Percentiles rank a stretch among this genome's conserved stretches.
These are phyloP conservation scores for Lysandra bellargus DNA, from an alignment of 2,888 invertebrate genomes.

Conservation along the genomic window DNA sequence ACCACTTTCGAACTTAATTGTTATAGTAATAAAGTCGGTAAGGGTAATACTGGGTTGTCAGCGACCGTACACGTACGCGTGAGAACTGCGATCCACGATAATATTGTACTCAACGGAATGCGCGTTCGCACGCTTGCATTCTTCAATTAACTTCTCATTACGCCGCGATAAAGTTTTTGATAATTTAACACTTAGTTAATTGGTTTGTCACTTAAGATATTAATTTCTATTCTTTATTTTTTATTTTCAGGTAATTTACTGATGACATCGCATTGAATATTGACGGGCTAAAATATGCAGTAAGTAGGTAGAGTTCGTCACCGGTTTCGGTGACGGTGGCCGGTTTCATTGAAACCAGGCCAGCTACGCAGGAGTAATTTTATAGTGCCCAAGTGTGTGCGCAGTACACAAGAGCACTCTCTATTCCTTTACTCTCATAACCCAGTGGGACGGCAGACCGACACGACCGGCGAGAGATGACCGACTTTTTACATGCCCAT, in stretches of 20 bases:
- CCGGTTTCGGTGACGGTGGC: too few species aligned
- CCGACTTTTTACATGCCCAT: too few species aligned
- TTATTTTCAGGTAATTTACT: background rate
- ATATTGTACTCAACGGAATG: background rate
- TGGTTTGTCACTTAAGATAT: background rate
- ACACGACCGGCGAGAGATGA: too few species aligned
- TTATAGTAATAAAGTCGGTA: background rate
- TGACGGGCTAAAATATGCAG: background rate
- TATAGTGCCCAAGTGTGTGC: too few species aligned
- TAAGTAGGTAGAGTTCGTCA: background rate
- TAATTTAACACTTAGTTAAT: background rate
- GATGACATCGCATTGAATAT: background rate
- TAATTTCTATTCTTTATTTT: background rate
- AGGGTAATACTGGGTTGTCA: background rate
- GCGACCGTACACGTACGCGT: background rate
- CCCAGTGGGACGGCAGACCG: too few species aligned
- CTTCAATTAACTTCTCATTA: conserved; percentile 2
- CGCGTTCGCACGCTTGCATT: background rate
- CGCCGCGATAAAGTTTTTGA: background rate
- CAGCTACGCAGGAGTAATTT: too few species aligned
- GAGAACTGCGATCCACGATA: background rate
- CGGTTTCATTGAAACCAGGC: too few species aligned
- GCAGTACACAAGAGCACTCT: too few species aligned
- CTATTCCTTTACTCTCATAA: too few species aligned
- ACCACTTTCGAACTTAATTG: background rate